These are phyloP conservation scores for Cryptus viduatorius DNA, from an alignment of 2,888 invertebrate genomes.

Conservation along the genomic window DNA sequence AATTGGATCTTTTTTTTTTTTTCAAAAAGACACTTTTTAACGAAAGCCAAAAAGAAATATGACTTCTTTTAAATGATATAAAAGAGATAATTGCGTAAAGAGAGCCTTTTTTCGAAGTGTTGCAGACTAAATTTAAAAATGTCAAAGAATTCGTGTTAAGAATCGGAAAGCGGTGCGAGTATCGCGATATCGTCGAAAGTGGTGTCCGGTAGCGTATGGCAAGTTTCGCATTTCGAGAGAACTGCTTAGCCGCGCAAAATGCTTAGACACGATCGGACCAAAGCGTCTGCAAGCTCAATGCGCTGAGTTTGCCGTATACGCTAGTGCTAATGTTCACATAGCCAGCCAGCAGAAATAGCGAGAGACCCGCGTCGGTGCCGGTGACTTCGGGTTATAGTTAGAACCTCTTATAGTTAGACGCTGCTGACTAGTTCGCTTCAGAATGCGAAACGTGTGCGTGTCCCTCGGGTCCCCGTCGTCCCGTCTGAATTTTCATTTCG, in stretches of 20 bases:
- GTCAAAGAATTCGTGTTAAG: slow-evolving; percentile 21
- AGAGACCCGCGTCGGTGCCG: slow-evolving; percentile 65
- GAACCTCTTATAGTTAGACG: slow-evolving; percentile 81
- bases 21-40: neutral
- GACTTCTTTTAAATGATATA: neutral
- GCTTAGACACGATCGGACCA: slow-evolving; percentile 77
- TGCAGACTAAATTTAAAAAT: slow-evolving; percentile 6
- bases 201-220: slow-evolving; percentile 38
- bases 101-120: neutral
- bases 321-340: slow-evolving; percentile 9
- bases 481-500: slow-evolving; percentile 36
- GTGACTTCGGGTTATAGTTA: slow-evolving; percentile 78
- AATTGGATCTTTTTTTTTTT: neutral
- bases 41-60: neutral
- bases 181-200: slow-evolving; percentile 21
- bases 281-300: slow-evolving; percentile 45
- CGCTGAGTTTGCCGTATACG: slow-evolving; percentile 8
- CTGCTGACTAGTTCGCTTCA: slow-evolving; percentile 79
- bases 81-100: neutral
- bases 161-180: neutral
- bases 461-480: neutral
- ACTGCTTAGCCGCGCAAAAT: slow-evolving; percentile 24
- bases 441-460: slow-evolving; percentile 75
- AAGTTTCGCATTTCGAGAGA: slow-evolving; percentile 39
- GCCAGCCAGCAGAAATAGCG: slow-evolving; percentile 54